Conservation (phyloP, 2,797 vertebrate genomes). For the Eulemur albifrons region DNA sequence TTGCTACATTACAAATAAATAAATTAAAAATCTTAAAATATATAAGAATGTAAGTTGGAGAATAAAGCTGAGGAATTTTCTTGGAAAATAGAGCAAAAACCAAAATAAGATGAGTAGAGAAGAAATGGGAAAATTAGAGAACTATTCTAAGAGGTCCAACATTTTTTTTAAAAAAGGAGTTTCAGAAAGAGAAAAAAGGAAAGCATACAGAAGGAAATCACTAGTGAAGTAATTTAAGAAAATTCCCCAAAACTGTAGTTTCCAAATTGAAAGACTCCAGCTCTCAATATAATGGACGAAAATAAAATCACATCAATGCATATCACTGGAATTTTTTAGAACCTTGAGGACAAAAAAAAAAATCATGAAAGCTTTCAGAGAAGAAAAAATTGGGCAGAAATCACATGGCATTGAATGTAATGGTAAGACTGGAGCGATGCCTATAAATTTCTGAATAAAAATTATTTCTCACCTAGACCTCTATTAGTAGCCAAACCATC, state of each 20-base stretch:
- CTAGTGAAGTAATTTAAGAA: neutral
- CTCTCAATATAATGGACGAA: neutral
- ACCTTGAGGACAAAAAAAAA: neutral
- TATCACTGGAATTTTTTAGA: neutral
- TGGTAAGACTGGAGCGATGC: neutral
- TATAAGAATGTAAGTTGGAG: neutral
- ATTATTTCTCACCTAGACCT: neutral
- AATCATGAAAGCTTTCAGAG: neutral
- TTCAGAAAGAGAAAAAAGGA: neutral
- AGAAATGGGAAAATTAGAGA: neutral
- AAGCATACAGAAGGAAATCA: neutral
- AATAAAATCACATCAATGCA: constrained; percentile 1
- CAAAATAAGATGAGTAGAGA: neutral
- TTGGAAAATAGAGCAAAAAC: neutral
- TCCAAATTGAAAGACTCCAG: neutral
- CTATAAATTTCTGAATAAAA: neutral
- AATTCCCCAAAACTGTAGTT: neutral
- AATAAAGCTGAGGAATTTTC: neutral
- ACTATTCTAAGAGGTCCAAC: neutral
- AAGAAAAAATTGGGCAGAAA: neutral
- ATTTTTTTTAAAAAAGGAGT: neutral
- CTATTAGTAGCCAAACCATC: neutral
- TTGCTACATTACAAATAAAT: neutral
- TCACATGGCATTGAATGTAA: neutral
- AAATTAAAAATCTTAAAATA: neutral